Evolutionary conservation across 2,113 vertebrate species (phyloP), one percentile per base, ranked within the genome.

Genomic region (Coptodon rendalli): DNA sequence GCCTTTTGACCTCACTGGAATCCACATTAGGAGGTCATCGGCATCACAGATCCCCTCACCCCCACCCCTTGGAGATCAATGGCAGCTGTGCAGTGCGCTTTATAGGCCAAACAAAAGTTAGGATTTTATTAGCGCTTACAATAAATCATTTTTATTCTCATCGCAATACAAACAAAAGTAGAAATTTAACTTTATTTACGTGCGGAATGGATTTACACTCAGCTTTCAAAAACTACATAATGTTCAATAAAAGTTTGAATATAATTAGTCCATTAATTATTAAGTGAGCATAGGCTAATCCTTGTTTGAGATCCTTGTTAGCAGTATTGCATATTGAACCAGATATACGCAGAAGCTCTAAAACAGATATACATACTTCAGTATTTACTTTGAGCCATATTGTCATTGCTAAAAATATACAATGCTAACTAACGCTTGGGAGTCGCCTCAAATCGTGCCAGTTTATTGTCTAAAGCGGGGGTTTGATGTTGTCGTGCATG

Each of bases 21-120:
- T 95, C 91, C 89, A 91, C 95, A 93, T 95, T 94, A 92, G 85
- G 91, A 90, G 95, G 92, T 95, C 92, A 91, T 85, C 45, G 45
- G 82, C 93, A 89, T 92, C 86, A 89, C 89, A 86, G 76, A 56
- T 54, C 34, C 3, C 61, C 84, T 80, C 66, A 52, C 82, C 82
- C 87, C 86, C 84, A 83, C 88, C 86, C 83, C 85, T 83, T 85
- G 89, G 36, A 19, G 84, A 84, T 93, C 50, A 73, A 76, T 89
- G 90, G 88, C 95, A 95, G 93, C 94, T 96, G 94, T 91, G 89
- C 68, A 59, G 3, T 71, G 76, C 27, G 52, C 80, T 90, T 95
- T 90, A 92, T 27, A 81, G 83, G 87, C 86, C 76, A 84, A 90
- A 94, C 61, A 94, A 86, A 94, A 87, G 81, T 89, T 82, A 59